These are phyloP conservation scores for Alloscopus bannaensis DNA, from an alignment of 2,888 invertebrate genomes.

Conservation along the genomic window DNA sequence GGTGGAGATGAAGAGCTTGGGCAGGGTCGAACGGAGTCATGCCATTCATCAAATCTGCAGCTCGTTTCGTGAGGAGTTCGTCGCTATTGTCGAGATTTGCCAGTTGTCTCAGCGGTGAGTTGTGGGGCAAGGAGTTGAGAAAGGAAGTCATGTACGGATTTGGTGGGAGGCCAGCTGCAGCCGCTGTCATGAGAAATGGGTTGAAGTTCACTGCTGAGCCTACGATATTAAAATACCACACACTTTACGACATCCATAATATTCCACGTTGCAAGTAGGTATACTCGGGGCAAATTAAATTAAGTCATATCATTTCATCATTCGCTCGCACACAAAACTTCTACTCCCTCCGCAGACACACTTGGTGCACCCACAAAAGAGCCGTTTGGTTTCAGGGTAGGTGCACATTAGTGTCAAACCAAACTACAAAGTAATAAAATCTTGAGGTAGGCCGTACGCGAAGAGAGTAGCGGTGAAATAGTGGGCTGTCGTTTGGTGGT, in stretches of 20 bases:
- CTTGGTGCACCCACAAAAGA: too few species aligned
- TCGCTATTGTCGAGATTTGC: conserved; percentile 69
- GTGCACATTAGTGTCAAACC: too few species aligned
- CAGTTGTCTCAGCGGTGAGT: conserved; percentile 72
- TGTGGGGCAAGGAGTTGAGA: conserved; percentile 71
- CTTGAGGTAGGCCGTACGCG: too few species aligned
- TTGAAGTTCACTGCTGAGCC: conserved; percentile 75
- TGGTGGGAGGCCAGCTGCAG: conserved; percentile 72
- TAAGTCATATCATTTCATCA: conserved; percentile 12
- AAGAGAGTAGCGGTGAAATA: too few species aligned
- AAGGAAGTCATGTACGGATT: conserved; percentile 72
- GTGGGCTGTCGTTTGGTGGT: too few species aligned
- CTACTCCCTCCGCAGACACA: too few species aligned
- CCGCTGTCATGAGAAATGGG: conserved; percentile 79
- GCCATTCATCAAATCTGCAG: conserved; percentile 60
- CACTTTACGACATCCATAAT: conserved; percentile 52
- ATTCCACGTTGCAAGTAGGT: not conserved
- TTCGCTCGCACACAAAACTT: not conserved
- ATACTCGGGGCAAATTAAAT: conserved; percentile 20
- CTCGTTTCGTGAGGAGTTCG: conserved; percentile 51
- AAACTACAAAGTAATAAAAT: too few species aligned
- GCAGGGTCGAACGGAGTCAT: conserved; percentile 50
- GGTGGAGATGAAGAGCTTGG: conserved; percentile 44
- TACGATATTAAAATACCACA: conserved; percentile 45
- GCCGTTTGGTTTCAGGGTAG: too few species aligned